Evolutionary conservation across 2,113 vertebrate genomes (phyloP).

Genomic region (Cyrtonyx montezumae): DNA sequence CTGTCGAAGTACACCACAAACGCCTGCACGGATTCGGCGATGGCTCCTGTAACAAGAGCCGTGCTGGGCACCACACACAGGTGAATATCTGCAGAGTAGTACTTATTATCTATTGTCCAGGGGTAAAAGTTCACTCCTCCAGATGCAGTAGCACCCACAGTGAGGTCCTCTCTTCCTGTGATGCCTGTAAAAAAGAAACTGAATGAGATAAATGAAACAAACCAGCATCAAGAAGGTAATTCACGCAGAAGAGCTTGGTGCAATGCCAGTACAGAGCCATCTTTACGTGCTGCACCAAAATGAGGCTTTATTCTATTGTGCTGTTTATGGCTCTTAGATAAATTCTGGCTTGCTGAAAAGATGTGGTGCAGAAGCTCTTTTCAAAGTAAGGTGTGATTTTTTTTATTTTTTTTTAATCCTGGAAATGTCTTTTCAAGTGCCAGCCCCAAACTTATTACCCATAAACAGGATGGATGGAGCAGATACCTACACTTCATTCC

Average conservation of each 20-base stretch:
- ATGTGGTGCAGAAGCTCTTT: background rate
- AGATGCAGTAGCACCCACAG: slow-evolving; percentile 71
- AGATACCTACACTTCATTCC: background rate
- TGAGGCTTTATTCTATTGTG: background rate
- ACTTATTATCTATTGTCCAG: slow-evolving; percentile 98
- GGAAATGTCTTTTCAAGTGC: background rate
- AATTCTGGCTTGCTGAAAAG: background rate
- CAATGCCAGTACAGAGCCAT: background rate
- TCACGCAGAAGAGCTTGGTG: background rate
- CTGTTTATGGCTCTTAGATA: background rate
- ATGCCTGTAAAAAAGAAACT: slow-evolving; percentile 82
- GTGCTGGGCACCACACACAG: slow-evolving; percentile 89
- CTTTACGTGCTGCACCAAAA: background rate
- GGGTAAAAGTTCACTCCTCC: slow-evolving; percentile 88
- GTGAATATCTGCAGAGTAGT: slow-evolving; percentile 91
- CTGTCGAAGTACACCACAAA: slow-evolving; percentile 96
- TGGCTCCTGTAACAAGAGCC: slow-evolving; percentile 83
- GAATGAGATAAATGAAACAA: background rate
- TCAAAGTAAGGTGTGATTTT: background rate
- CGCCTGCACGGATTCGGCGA: slow-evolving; percentile 91
- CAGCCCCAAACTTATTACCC: background rate
- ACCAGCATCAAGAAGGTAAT: background rate
- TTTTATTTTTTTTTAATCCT: background rate
- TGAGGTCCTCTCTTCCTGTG: slow-evolving; percentile 80
- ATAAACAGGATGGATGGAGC: background rate